Base-by-base conservation (phyloP, 1,140 invertebrate species). In the Scaptomyza graminum region DNA sequence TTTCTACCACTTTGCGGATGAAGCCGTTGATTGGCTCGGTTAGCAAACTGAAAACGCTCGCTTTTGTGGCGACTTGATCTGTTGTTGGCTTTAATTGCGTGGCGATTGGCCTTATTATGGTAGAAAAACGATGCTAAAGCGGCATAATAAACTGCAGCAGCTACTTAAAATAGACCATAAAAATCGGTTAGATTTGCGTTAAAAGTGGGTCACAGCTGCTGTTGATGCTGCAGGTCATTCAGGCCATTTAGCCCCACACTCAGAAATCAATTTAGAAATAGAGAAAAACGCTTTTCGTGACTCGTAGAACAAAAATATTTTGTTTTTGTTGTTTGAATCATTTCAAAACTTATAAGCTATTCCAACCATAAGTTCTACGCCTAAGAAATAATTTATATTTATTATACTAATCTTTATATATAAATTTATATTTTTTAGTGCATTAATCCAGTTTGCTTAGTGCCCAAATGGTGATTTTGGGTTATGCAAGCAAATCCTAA, bases 41-140 rank as follows among this genome's bases (percentile, higher is more conserved):
- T 34, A 60, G 49, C 31, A 72, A 67, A 73, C 69, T 28, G 69
- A n/a, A 44, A 39, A 28, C 61, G 70, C 56, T 16, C 47, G 62
- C 60, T 47, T 18, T 46, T 69, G 78, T 67, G 74, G 70, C 59
- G 39, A 9, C 63, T 70, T 47, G 46, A 50, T 88, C 37, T 41
- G 37, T 87, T 79, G 78, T 76, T 76, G 78, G 75, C 78, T 88
- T 79, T 79, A 83, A 83, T 87, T 79, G 78, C 47, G 60, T 56
- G 72, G 66, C 74, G 74, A 82, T 85, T 85, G 83, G 74, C 83
- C 82, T 59, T 79, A 87, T 88, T 88, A 83, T 67, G 81, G 81
- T 64, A 64, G 68, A 47, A 49, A 49, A 47, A 25, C 62, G 74
- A 56, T 41, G 28, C 49, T 13, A 39, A 37, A 28, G 41, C 51